Evolutionary conservation across 2,888 invertebrate species (phyloP).

Genomic region (Xestia sexstrigata): DNA sequence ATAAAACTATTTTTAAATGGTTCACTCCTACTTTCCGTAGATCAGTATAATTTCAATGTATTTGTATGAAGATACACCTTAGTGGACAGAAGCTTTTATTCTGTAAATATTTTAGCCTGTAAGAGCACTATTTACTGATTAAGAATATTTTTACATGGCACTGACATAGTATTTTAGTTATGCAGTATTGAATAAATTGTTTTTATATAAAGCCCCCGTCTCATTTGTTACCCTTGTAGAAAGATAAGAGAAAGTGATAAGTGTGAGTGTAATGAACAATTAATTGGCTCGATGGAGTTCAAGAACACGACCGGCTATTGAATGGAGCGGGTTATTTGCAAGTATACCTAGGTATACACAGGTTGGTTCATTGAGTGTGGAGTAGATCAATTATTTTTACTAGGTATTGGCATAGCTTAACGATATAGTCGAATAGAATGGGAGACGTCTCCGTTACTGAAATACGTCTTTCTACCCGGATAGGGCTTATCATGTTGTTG

Average conservation of each 20-base stretch:
- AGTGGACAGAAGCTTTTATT: slow-evolving; percentile 58
- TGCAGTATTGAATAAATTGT: slow-evolving; percentile 81
- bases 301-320: slow-evolving; percentile 64
- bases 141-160: slow-evolving; percentile 79
- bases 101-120: slow-evolving; percentile 66
- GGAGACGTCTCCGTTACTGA: slow-evolving; percentile 3
- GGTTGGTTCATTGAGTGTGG: slow-evolving; percentile 31
- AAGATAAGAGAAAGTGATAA: slow-evolving; percentile 65
- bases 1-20: slow-evolving; percentile 55
- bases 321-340: slow-evolving; percentile 50
- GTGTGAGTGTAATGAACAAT: slow-evolving; percentile 62
- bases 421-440: slow-evolving; percentile 11
- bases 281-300: slow-evolving; percentile 62
- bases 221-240: slow-evolving; percentile 63
- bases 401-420: slow-evolving; percentile 4
- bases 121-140: slow-evolving; percentile 73
- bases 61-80: slow-evolving; percentile 52
- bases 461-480: background rate
- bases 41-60: slow-evolving; percentile 32
- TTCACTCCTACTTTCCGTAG: slow-evolving; percentile 31
- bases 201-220: slow-evolving; percentile 71
- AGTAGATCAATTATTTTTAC: slow-evolving; percentile 23
- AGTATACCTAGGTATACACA: slow-evolving; percentile 25
- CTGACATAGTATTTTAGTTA: slow-evolving; percentile 78
- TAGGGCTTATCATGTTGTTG: slow-evolving; percentile 10